Base-by-base conservation (phyloP, 2,113 vertebrate species). In the Vimba vimba region DNA sequence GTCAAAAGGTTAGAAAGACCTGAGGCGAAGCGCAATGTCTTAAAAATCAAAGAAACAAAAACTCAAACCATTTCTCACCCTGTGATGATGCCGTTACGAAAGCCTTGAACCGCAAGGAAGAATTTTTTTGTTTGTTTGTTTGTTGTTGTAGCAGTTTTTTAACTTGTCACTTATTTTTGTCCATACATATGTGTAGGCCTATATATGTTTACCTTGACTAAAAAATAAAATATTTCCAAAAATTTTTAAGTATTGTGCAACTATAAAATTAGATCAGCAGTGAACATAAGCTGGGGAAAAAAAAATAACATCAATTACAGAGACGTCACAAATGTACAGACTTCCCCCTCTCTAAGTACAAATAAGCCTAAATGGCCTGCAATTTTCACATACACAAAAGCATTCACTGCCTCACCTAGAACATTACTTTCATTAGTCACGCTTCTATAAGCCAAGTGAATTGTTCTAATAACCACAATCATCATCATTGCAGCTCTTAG, bases 391-490 rank as follows among this genome's bases (percentile, higher is more conserved):
- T 83, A 19, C 64, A 52, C 75, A 36, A 47, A 68, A 52, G 69
- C 68, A 79, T 85, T 78, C 39, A 64, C 64, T 84, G 52, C 36
- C 69, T 86, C 79, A 47, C 57, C 75, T 88, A 79, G 82, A 85
- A 79, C 88, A 84, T 87, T 83, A 66, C 52, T 19, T 45, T 55
- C 66, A 87, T 88, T 87, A 66, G 88, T 84, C 77, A 74, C 4
- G 33, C 60, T 66, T 60, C 88, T 83, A 73, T 76, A 30, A 59
- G 88, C 82, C 64, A 91, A 91, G 89, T 36, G 36, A 57, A 27
- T 87, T 52, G 12, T 80, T n/a, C 33, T 79, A 90, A 71, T 80
- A 71, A 79, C 66, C 50, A 60, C 74, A 77, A 57, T 71, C n/a
- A 87, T 81, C 76, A 83, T 69, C 27, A 73, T 17, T 64, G 47